These are phyloP conservation scores for Sinopyrophorus schimmeli DNA, from an alignment of 2,888 invertebrate genomes.

Conservation along the genomic window DNA sequence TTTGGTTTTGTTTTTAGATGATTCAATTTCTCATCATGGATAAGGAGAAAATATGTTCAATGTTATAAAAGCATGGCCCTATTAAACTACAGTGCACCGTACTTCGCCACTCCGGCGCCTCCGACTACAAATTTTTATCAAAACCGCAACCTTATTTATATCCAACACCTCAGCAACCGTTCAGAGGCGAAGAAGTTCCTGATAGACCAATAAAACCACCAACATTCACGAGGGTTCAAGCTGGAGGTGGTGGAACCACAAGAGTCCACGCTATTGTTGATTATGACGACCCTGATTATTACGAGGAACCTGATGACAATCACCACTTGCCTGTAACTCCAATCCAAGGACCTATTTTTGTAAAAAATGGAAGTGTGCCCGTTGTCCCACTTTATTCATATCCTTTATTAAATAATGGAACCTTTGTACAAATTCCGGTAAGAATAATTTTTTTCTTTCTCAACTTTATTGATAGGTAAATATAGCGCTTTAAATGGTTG, in stretches of 20 bases:
- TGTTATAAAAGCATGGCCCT: slow-evolving; percentile 45
- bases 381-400: slow-evolving; percentile 87
- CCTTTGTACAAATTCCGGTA: slow-evolving; percentile 88
- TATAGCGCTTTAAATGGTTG: too few species aligned
- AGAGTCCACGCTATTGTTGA: slow-evolving; percentile 74
- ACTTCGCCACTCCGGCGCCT: slow-evolving; percentile 46
- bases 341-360: slow-evolving; percentile 84
- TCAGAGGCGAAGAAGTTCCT: slow-evolving; percentile 54
- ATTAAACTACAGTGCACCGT: slow-evolving; percentile 50
- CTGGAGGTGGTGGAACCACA: slow-evolving; percentile 60
- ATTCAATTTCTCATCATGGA: slow-evolving; percentile 18
- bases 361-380: slow-evolving; percentile 83
- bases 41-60: slow-evolving; percentile 17
- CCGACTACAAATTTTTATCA: slow-evolving; percentile 43
- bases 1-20: slow-evolving; percentile 12
- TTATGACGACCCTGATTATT: slow-evolving; percentile 65
- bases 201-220: slow-evolving; percentile 59
- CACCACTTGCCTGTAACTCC: slow-evolving; percentile 72
- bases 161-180: slow-evolving; percentile 50
- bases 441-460: too few species aligned
- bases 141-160: slow-evolving; percentile 48
- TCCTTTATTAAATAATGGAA: slow-evolving; percentile 82
- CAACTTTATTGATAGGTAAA: too few species aligned
- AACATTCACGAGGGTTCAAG: slow-evolving; percentile 68
- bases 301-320: slow-evolving; percentile 64